These are phyloP conservation scores for Eunapius fragilis DNA, from an alignment of 37 sponge, comb jelly and placozoan genomes.

Conservation along the genomic window DNA sequence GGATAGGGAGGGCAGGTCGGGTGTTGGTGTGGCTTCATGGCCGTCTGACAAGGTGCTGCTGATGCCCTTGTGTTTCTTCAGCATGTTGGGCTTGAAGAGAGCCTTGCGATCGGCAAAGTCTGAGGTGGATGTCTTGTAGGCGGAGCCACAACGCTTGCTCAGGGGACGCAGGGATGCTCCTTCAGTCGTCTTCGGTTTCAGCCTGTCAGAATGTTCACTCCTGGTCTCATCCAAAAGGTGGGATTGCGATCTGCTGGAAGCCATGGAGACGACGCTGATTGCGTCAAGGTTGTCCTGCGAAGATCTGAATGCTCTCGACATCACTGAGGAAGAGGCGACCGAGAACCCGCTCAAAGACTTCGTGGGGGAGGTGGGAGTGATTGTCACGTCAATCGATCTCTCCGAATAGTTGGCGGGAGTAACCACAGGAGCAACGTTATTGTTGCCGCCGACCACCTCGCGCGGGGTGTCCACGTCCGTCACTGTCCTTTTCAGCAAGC, in stretches of 20 bases:
- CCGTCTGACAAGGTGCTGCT: neutral
- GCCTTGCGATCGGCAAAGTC: constrained; percentile 58
- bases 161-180: neutral
- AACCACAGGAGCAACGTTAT: neutral
- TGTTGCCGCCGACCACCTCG: neutral
- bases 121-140: constrained; percentile 60
- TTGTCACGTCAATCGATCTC: neutral
- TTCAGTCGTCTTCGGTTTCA: neutral
- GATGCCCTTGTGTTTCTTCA: constrained; percentile 9
- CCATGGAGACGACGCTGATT: neutral
- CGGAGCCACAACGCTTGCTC: constrained; percentile 62
- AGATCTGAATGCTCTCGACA: neutral
- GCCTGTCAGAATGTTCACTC: neutral
- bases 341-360: neutral
- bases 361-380: neutral
- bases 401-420: neutral
- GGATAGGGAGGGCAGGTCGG: neutral
- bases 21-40: neutral
- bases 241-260: neutral
- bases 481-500: neutral
- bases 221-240: neutral
- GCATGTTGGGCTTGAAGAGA: constrained; percentile 58
- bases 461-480: neutral
- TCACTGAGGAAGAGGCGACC: neutral
- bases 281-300: neutral